A percentile compares a stretch with the other conserved stretches of the same genome.
phyloP scores from a whole-genome alignment of 2,888 invertebrate species.

The Pocota personata region DNA sequence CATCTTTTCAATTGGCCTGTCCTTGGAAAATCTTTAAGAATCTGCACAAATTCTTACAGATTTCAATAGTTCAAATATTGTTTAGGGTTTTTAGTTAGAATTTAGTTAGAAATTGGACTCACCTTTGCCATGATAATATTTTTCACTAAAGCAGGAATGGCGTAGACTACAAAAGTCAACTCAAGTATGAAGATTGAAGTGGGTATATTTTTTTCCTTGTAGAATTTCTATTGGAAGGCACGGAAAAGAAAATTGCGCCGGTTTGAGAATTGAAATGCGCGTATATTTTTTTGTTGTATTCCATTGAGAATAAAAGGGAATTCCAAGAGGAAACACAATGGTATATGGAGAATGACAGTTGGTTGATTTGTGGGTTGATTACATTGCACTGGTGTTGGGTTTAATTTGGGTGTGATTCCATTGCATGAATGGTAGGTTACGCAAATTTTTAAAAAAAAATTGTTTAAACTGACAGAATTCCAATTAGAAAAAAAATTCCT shows the following conservation, averaged over 20 bases:
- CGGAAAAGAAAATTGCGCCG: conserved; percentile 78
- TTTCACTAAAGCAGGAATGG: conserved; percentile 79
- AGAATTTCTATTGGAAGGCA: conserved; percentile 72
- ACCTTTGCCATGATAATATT: conserved; percentile 81
- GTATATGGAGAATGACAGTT: conserved; percentile 40
- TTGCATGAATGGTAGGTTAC: neutral
- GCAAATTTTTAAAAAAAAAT: neutral
- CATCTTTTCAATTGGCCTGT: neutral
- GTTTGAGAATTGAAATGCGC: conserved; percentile 76
- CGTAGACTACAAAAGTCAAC: conserved; percentile 79
- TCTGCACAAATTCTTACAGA: neutral
- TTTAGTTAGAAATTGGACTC: conserved; percentile 72
- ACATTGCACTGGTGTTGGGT: neutral
- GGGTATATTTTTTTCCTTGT: conserved; percentile 72
- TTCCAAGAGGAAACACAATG: conserved; percentile 38
- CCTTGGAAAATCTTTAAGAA: conserved; percentile 12
- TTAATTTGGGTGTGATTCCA: neutral
- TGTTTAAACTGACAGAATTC: too few relatives aligned
- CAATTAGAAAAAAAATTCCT: too few relatives aligned
- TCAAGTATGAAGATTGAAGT: conserved; percentile 77
- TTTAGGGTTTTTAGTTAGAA: conserved; percentile 16
- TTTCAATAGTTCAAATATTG: neutral
- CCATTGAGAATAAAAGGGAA: conserved; percentile 23
- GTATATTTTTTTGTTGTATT: conserved; percentile 72
- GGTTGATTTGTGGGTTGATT: neutral